Conservation (phyloP, 2,797 vertebrate species). For the Chloroceryle inda region DNA sequence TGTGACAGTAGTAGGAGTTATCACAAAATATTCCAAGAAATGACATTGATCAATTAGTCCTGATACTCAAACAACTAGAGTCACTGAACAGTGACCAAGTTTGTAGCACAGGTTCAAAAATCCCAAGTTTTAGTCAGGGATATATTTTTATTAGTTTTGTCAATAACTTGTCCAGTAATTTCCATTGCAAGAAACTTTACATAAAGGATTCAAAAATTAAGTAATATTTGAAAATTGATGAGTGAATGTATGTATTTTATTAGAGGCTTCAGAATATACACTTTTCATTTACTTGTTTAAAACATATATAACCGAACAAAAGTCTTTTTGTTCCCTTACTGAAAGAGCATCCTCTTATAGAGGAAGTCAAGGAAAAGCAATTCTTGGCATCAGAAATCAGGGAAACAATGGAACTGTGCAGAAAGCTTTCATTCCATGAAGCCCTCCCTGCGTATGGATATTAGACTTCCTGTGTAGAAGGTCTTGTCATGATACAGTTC, state of each 20-base stretch:
- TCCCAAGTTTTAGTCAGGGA: constrained; percentile 24
- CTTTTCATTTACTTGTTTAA: background rate
- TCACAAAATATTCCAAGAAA: constrained; percentile 39
- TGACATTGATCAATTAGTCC: constrained; percentile 59
- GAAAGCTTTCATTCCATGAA: background rate
- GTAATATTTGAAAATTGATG: constrained; percentile 4
- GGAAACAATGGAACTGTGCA: background rate
- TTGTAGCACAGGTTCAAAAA: constrained; percentile 62
- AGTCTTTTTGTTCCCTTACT: background rate
- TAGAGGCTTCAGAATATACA: background rate
- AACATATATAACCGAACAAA: background rate
- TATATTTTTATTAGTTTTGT: constrained; percentile 65
- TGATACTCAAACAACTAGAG: constrained; percentile 63
- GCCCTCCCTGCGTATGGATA: background rate
- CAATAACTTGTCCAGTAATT: constrained; percentile 63
- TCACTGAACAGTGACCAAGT: constrained; percentile 14
- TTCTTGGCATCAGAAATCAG: background rate
- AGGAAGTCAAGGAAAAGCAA: background rate
- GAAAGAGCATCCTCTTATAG: background rate
- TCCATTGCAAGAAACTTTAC: constrained; percentile 41
- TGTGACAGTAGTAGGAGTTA: constrained; percentile 47
- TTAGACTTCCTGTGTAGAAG: background rate
- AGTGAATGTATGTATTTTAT: background rate
- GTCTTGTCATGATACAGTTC: background rate
- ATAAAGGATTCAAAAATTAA: constrained; percentile 59